Evolutionary conservation across 2,888 invertebrate species (phyloP).

Genomic region (Cinara cedri): DNA sequence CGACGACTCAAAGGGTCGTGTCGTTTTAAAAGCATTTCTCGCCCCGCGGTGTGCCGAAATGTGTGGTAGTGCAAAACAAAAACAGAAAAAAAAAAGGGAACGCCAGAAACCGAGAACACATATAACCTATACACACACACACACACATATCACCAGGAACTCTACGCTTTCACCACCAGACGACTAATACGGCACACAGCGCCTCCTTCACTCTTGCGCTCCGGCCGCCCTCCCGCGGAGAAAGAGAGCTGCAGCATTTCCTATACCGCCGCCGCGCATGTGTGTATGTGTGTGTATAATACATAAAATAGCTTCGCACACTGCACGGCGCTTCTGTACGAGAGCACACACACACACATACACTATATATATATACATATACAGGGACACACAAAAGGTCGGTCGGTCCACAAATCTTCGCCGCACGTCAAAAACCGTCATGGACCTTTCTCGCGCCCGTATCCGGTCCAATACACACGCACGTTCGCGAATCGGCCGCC

Average conservation of each 20-base stretch:
- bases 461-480: slow-evolving; percentile 50
- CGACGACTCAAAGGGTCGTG: slow-evolving; percentile 26
- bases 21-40: slow-evolving; percentile 56
- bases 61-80: background rate
- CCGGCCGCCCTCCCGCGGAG: background rate
- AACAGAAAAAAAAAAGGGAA: slow-evolving; percentile 4
- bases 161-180: slow-evolving; percentile 45
- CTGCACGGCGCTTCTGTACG: no score
- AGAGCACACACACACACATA: background rate
- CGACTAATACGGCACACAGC: background rate
- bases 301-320: slow-evolving; percentile 19
- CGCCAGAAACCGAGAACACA: background rate
- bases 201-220: no score
- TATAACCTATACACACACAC: background rate
- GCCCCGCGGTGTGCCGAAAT: background rate
- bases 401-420: slow-evolving; percentile 53
- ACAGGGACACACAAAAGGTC: slow-evolving; percentile 46
- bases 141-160: slow-evolving; percentile 14
- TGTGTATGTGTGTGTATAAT: background rate
- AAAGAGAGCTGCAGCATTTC: slow-evolving; percentile 13
- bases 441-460: slow-evolving; percentile 53
- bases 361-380: background rate
- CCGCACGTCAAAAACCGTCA: slow-evolving; percentile 53
- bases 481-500: slow-evolving; percentile 50
- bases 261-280: background rate